Evolutionary conservation across 2,797 vertebrate genomes (phyloP).

Genomic region (Graptemys geographica): DNA sequence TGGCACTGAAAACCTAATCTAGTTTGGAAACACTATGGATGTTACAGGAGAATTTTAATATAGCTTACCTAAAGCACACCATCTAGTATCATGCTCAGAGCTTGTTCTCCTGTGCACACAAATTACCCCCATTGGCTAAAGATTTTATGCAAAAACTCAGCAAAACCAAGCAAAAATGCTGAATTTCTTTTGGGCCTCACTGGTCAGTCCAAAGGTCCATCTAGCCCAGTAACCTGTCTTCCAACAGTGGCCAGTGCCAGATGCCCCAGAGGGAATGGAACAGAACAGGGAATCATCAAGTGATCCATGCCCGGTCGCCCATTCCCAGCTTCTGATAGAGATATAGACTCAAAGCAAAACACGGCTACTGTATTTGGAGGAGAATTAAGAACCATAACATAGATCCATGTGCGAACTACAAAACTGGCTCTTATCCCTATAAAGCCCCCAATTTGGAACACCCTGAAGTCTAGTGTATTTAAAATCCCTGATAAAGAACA

Average conservation of each 20-base stretch:
- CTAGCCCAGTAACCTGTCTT: no score
- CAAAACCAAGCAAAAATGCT: not conserved
- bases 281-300: no score
- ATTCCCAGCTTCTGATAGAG: no score
- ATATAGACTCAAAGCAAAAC: not conserved
- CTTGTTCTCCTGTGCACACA: not conserved
- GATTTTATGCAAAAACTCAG: not conserved
- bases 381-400: not conserved
- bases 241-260: no score
- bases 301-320: no score
- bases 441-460: not conserved
- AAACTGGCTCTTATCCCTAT: not conserved
- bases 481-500: not conserved
- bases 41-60: accelerated
- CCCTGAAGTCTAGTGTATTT: not conserved
- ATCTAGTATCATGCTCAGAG: not conserved
- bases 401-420: not conserved
- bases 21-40: not conserved
- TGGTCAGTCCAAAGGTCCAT: no score
- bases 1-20: accelerated
- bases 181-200: not conserved
- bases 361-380: not conserved
- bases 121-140: not conserved
- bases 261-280: no score
- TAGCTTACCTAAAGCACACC: not conserved